A percentile compares a stretch with the other conserved stretches of the same genome.
phyloP scores from a whole-genome alignment of 2,888 invertebrate species.

The Andrena chrysosceles region DNA sequence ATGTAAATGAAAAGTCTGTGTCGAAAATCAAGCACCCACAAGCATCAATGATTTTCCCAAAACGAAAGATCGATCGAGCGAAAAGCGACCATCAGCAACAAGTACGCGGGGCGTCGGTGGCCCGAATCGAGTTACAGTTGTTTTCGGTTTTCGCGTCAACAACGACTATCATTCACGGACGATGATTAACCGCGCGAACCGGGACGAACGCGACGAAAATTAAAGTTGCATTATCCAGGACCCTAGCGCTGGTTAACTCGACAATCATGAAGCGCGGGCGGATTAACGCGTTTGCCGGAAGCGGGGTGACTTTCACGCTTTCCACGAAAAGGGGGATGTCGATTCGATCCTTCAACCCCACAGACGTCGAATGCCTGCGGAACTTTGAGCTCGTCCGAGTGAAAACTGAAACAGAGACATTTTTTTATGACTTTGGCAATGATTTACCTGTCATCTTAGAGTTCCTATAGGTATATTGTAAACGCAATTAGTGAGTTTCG shows the following conservation, averaged over 20 bases:
- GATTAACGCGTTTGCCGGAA: conserved; percentile 61
- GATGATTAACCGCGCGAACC: conserved; percentile 61
- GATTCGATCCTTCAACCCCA: neutral
- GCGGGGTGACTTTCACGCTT: conserved; percentile 41
- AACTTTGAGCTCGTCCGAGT: neutral
- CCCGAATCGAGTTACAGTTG: conserved; percentile 62
- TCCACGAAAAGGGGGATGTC: conserved; percentile 5
- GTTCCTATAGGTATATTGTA: neutral
- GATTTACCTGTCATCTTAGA: neutral
- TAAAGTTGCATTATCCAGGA: conserved; percentile 65
- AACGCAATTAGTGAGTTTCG: neutral
- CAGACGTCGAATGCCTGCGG: neutral
- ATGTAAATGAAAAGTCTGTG: too few species aligned
- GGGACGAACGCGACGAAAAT: conserved; percentile 58
- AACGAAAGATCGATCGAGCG: conserved; percentile 16
- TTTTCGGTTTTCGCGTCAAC: conserved; percentile 64
- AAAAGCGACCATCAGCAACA: conserved; percentile 47
- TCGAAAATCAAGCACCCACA: too few species aligned
- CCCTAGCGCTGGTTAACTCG: conserved; percentile 67
- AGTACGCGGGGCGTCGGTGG: conserved; percentile 44
- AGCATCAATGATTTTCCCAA: conserved; percentile 3
- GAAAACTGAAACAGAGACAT: neutral
- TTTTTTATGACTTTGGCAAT: neutral
- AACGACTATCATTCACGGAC: conserved; percentile 56
- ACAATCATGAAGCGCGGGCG: conserved; percentile 65